phyloP scores from a whole-genome alignment of 64 coral and sea anemone genomes.

The Catalaphyllia jardinei region DNA sequence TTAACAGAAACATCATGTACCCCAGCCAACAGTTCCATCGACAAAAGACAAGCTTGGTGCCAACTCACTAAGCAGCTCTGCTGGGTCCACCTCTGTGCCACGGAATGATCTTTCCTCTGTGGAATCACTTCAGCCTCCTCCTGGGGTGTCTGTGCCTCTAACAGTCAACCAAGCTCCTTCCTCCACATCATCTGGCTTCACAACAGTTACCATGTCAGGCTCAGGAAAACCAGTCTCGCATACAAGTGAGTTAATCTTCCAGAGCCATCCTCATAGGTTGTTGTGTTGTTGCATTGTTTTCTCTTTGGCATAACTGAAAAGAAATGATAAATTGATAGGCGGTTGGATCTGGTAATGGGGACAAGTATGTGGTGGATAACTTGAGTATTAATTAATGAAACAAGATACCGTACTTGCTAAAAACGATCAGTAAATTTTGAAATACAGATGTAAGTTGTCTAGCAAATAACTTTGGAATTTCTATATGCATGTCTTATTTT shows the following conservation, averaged over 20 bases:
- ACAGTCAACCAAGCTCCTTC: constrained; percentile 52
- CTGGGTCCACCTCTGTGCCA: constrained; percentile 39
- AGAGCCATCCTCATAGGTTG: background rate
- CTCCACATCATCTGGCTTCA: constrained; percentile 37
- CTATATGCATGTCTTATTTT: background rate
- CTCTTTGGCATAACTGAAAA: too few species aligned
- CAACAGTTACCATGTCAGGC: constrained; percentile 69
- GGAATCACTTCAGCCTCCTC: constrained; percentile 74
- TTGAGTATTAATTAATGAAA: too few species aligned
- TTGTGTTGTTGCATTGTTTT: too few species aligned
- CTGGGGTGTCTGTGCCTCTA: constrained; percentile 70
- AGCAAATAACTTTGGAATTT: too few species aligned
- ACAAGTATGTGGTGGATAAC: too few species aligned
- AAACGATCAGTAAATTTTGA: too few species aligned
- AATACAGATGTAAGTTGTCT: too few species aligned
- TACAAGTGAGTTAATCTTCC: constrained; percentile 52
- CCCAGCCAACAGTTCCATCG: constrained; percentile 51
- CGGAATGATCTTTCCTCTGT: constrained; percentile 64
- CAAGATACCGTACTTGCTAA: too few species aligned
- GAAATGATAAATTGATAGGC: too few species aligned
- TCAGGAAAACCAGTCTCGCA: constrained; percentile 75
- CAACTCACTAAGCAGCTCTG: constrained; percentile 53
- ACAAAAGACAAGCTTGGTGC: constrained; percentile 72
- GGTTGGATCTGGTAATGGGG: too few species aligned
- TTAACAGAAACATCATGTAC: constrained; percentile 45